These are phyloP conservation scores for Holothuria glaberrima DNA, from an alignment of 35 echinoderm and acorn worm species.

Conservation along the genomic window DNA sequence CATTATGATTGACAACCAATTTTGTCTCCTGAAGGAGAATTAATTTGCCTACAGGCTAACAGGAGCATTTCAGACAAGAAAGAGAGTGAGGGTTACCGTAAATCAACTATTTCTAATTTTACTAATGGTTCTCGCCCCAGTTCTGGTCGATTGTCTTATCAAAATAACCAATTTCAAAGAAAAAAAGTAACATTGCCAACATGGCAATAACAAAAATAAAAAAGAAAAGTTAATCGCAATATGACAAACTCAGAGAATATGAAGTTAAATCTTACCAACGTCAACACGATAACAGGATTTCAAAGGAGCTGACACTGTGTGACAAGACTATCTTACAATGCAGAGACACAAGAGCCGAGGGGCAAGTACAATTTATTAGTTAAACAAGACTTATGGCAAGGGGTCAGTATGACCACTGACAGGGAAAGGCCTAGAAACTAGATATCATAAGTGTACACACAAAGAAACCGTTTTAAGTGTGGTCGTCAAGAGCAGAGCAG, in stretches of 20 bases:
- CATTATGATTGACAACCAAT: conserved; percentile 7
- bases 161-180: conserved; percentile 33
- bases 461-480: no score
- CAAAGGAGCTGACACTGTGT: no score
- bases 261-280: not conserved
- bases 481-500: no score
- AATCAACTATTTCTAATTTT: conserved; percentile 47
- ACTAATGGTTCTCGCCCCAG: conserved; percentile 53
- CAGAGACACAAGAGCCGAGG: no score
- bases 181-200: not conserved
- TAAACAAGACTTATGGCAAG: no score
- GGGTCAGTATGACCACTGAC: no score
- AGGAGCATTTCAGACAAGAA: not conserved
- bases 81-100: conserved; percentile 24
- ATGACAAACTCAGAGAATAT: conserved; percentile 19
- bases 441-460: no score
- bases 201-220: not conserved
- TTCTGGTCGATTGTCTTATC: conserved; percentile 41
- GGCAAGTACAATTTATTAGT: no score
- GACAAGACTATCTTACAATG: no score
- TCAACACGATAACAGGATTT: conserved; percentile 35
- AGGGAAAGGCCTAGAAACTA: no score
- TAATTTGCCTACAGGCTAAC: conserved; percentile 38
- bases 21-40: conserved; percentile 30
- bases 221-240: conserved; percentile 7